Base-by-base conservation (phyloP, 2,888 invertebrate genomes). In the Laothoe populi region DNA sequence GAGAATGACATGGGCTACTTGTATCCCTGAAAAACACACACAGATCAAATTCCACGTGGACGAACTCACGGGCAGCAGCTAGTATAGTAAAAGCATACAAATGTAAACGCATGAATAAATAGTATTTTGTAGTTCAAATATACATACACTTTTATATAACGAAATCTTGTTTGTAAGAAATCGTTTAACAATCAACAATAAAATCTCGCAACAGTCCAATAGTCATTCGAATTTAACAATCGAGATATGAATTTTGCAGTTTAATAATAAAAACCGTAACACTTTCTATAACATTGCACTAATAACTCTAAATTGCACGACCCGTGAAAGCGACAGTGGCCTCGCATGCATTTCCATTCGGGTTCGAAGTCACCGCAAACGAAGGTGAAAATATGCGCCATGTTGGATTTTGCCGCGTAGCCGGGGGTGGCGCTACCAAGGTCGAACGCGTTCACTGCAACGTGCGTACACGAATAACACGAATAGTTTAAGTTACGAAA, bases 301-400 rank as follows among this genome's bases (percentile, higher is more conserved):
- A 42, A 38, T 38, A 38, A 48, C 10, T 16, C 35, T 42, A 53
- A 53, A 61, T 42, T 31, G 40, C 58, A 44, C 7, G 44, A 40
- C 19, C 42, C 16, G 81, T 75, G 88, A 90, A 90, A 90, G 90
- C 74, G 81, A 86, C 66, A 81, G 81, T 82, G 81, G 80, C 81
- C 79, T 82, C 72, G 80, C 77, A 71, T 71, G 75, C 71, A 77
- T 86, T 87, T 85, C 83, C 80, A 83, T 70, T 77, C 71, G 64
- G 67, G 68, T 72, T 73, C 66, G 63, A 74, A 53, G 31, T 35
- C 53, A 35, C 35, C 19, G 53, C 44, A 16, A 53, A 73, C 76
- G 83, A 84, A 83, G 83, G 88, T 86, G 88, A 88, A 89, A 89
- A 86, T 74, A 67, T 24, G 62, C 65, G 72, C 74, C 71, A 74